Evolutionary conservation across 2,113 vertebrate genomes (phyloP).

Genomic region (Osmerus mordax): DNA sequence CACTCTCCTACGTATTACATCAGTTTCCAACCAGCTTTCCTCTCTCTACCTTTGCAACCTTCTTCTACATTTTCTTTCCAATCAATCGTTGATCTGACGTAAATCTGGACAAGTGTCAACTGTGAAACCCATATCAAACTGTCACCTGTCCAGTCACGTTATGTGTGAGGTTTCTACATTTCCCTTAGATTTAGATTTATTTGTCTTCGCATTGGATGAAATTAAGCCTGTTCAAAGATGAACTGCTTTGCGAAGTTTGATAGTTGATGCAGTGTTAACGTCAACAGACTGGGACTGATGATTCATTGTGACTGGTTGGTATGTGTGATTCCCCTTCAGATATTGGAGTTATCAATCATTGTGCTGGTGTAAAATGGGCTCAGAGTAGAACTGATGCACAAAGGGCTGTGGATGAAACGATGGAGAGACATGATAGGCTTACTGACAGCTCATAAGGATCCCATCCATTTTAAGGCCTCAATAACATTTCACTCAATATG

Average conservation of each 20-base stretch:
- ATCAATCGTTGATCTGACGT: too few species aligned
- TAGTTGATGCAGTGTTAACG: neutral
- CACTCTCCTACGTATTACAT: neutral
- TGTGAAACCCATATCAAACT: too few species aligned
- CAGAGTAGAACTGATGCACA: neutral
- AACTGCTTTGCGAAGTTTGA: neutral
- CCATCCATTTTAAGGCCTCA: neutral
- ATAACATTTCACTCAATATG: neutral
- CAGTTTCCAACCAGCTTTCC: too few species aligned
- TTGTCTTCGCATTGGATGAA: constrained; percentile 1
- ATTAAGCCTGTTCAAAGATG: neutral
- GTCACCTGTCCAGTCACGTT: too few species aligned
- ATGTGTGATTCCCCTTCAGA: neutral
- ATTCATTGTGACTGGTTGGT: neutral
- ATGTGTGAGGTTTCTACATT: too few species aligned
- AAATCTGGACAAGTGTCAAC: too few species aligned
- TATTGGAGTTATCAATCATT: constrained; percentile 8
- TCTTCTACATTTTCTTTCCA: too few species aligned
- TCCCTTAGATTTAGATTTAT: too few species aligned
- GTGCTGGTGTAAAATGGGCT: neutral
- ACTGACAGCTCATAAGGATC: constrained; percentile 1
- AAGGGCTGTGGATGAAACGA: neutral
- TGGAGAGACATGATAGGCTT: neutral
- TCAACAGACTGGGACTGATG: neutral
- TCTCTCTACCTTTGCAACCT: too few species aligned